Base-by-base conservation (phyloP, 2,113 vertebrate species). In the Barbus barbus region DNA sequence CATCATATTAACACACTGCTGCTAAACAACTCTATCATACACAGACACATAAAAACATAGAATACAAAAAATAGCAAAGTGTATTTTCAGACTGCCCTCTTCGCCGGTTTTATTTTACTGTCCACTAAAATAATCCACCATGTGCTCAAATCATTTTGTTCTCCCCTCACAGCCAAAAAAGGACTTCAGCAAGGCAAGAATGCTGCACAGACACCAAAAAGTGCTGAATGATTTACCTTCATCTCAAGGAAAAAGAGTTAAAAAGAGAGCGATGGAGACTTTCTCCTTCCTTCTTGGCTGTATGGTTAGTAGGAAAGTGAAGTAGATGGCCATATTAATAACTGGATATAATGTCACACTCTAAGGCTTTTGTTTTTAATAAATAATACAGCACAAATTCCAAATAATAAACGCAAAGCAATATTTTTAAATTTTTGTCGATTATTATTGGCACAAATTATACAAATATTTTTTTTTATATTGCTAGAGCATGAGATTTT, bases 141-240 rank as follows among this genome's bases (percentile, higher is more conserved):
- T 92, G 90, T 90, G 91, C 87, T 83, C 83, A 89, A 89, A 88
- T 82, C 88, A 88, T 91, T 88, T 78, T 46, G 60, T 48, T 83
- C 61, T 78, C 84, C 86, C 86, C 74, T 88, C 85, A 11, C 86
- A 85, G 88, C 74, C 87, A 83, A 81, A 84, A 89, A 85, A 87
- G 72, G 44, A 46, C 69, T 41, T 31, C 16, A 69, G 61, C 65
- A 79, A 56, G 76, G 87, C 36, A 69, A 84, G 89, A 91, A 92
- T 91, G 90, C 88, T 65, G 79, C 73, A 63, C 38, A 51, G 41
- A 74, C 46, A 80, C 83, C 78, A 44, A 76, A 78, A 85, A 81
- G 33, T 85, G 88, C 86, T 78, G 83, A 89, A 87, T 83, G 48
- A 85, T 90, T 87, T 83, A 87, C 86, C 69, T 82, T 84, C 76